A percentile compares a stretch with the other conserved stretches of the same genome.
Evolutionary conservation across 2,888 invertebrate species (phyloP).

Genomic region (Caradrina kadenii): DNA sequence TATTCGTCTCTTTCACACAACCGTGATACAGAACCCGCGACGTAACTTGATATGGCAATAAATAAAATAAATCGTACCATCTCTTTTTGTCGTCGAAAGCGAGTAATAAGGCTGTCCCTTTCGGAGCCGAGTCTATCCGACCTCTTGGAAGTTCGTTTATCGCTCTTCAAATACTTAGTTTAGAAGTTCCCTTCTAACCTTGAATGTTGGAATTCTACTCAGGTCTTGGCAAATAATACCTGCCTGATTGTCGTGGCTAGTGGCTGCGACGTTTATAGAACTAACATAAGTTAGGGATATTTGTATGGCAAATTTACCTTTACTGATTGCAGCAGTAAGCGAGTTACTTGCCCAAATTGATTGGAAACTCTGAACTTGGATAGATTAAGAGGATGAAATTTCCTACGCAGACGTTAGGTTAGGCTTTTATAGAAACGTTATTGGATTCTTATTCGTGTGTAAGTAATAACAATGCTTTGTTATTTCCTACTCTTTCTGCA

Average conservation of each 20-base stretch:
- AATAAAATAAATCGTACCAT: conserved; percentile 81
- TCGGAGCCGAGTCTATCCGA: conserved; percentile 73
- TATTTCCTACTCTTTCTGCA: neutral
- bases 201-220: conserved; percentile 82
- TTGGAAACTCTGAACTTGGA: conserved; percentile 29
- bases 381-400: neutral
- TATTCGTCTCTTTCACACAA: conserved; percentile 77
- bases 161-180: conserved; percentile 86
- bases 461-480: neutral
- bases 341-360: conserved; percentile 27
- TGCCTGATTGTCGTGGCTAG: conserved; percentile 39
- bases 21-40: conserved; percentile 72
- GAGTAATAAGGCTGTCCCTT: conserved; percentile 67
- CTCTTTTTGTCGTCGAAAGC: conserved; percentile 65
- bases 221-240: conserved; percentile 64
- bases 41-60: conserved; percentile 87
- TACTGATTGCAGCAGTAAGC: conserved; percentile 23
- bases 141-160: conserved; percentile 81
- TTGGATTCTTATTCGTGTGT: conserved; percentile 12
- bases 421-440: neutral
- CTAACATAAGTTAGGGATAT: conserved; percentile 18
- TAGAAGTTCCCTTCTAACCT: conserved; percentile 86
- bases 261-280: conserved; percentile 7
- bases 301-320: conserved; percentile 24
- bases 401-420: neutral